Conservation (phyloP, 2,113 vertebrate genomes). For the Papio anubis region DNA sequence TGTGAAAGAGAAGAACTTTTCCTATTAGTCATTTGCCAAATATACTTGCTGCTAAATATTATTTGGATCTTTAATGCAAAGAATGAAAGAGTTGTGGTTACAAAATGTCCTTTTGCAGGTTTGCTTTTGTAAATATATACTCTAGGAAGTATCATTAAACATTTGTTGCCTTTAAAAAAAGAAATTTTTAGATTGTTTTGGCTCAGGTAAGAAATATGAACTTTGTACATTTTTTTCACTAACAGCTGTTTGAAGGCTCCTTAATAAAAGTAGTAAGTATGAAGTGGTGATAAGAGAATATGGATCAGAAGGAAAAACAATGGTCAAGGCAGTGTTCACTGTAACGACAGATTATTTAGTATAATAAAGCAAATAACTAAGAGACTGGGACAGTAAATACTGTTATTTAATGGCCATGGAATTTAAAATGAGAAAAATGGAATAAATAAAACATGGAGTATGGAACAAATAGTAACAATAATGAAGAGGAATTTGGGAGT, state of each 20-base stretch:
- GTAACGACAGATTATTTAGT: constrained; percentile 18
- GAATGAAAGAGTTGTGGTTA: constrained; percentile 21
- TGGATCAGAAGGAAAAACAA: constrained; percentile 14
- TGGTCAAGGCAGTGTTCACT: not conserved
- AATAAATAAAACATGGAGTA: not conserved
- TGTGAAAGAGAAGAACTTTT: not conserved
- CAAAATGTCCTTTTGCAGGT: constrained; percentile 22
- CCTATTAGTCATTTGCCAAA: not conserved
- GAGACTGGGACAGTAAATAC: not conserved
- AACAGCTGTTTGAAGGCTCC: constrained; percentile 12
- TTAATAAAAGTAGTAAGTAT: constrained; percentile 19
- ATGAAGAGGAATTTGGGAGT: constrained; percentile 9
- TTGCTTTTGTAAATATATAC: constrained; percentile 42
- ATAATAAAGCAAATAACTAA: constrained; percentile 47
- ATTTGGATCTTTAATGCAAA: constrained; percentile 24
- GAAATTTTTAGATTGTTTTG: constrained; percentile 42
- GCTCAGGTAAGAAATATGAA: not conserved
- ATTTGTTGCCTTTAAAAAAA: not conserved
- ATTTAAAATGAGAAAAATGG: constrained; percentile 53
- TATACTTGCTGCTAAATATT: constrained; percentile 13
- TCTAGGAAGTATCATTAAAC: constrained; percentile 25
- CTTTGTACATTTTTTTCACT: constrained; percentile 21
- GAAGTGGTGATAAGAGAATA: constrained; percentile 29
- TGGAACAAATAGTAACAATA: constrained; percentile 21
- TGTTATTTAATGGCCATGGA: not conserved